These are phyloP conservation scores for Zeuzera pyrina DNA, from an alignment of 2,888 invertebrate genomes.

Conservation along the genomic window DNA sequence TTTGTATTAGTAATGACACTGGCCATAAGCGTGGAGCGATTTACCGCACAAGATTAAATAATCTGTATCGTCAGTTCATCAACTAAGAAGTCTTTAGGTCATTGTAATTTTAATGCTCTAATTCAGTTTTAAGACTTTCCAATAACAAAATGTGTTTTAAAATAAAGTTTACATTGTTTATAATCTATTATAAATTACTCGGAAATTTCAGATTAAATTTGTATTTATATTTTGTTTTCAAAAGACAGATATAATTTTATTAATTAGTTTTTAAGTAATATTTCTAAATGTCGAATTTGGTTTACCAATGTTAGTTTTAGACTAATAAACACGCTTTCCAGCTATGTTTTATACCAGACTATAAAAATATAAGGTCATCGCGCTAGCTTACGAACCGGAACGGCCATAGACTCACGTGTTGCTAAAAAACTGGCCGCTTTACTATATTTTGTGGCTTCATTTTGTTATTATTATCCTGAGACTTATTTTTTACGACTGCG, in stretches of 20 bases:
- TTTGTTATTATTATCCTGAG: slow-evolving; percentile 29
- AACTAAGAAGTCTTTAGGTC: too few species aligned
- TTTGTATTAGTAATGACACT: slow-evolving; percentile 26
- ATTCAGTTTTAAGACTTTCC: too few species aligned
- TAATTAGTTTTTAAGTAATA: neutral
- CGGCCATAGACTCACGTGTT: slow-evolving; percentile 53
- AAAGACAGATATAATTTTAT: neutral
- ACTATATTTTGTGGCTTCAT: slow-evolving; percentile 9
- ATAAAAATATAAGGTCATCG: slow-evolving; percentile 67
- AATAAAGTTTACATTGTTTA: neutral
- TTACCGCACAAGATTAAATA: neutral
- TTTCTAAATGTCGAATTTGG: slow-evolving; percentile 24
- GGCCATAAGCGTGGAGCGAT: slow-evolving; percentile 24
- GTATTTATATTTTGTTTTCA: neutral
- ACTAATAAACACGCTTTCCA: too few species aligned
- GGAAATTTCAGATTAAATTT: too few species aligned
- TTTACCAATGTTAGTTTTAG: too few species aligned
- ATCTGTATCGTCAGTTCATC: too few species aligned
- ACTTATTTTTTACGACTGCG: slow-evolving; percentile 10
- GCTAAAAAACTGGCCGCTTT: slow-evolving; percentile 49
- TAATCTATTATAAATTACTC: too few species aligned
- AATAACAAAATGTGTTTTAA: neutral
- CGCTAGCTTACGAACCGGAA: slow-evolving; percentile 68
- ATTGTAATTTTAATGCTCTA: too few species aligned
- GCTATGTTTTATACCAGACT: slow-evolving; percentile 28